Evolutionary conservation across 2,888 invertebrate species (phyloP).

Genomic region (Patella depressa): DNA sequence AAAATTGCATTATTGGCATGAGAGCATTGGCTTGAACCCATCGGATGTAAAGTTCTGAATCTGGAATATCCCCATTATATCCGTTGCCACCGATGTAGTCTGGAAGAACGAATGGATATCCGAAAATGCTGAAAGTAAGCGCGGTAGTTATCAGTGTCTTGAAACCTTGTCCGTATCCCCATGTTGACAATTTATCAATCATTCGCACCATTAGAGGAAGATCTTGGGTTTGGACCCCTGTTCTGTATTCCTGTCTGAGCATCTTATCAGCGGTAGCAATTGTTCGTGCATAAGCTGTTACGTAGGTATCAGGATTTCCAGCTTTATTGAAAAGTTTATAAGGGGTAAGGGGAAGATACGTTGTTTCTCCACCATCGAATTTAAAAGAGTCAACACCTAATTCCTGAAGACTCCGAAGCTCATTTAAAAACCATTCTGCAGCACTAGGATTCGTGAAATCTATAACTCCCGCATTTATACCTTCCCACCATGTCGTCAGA

Average conservation of each 20-base stretch:
- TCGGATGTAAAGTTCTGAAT: slow-evolving; percentile 76
- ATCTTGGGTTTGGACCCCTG: slow-evolving; percentile 42
- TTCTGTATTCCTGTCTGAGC: slow-evolving; percentile 79
- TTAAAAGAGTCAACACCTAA: slow-evolving; percentile 89
- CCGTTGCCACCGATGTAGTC: slow-evolving; percentile 91
- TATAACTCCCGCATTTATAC: slow-evolving; percentile 79
- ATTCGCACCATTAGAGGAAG: slow-evolving; percentile 84
- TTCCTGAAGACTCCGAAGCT: slow-evolving; percentile 79
- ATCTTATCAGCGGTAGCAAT: slow-evolving; percentile 76
- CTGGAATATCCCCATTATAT: slow-evolving; percentile 48
- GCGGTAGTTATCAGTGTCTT: slow-evolving; percentile 87
- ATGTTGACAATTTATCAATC: slow-evolving; percentile 88
- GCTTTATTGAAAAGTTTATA: slow-evolving; percentile 34
- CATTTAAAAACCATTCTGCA: slow-evolving; percentile 81
- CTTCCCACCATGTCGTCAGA: slow-evolving; percentile 83
- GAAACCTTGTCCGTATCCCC: slow-evolving; percentile 84
- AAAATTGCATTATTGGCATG: slow-evolving; percentile 91
- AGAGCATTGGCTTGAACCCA: slow-evolving; percentile 92
- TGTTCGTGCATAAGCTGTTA: slow-evolving; percentile 52
- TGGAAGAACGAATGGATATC: slow-evolving; percentile 90
- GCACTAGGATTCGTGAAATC: slow-evolving; percentile 89
- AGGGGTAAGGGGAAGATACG: slow-evolving; percentile 51
- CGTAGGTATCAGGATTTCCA: slow-evolving; percentile 49
- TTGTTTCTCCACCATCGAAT: slow-evolving; percentile 80
- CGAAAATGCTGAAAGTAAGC: slow-evolving; percentile 78